phyloP scores from a whole-genome alignment of 2,888 invertebrate genomes.

The Acleris literana region DNA sequence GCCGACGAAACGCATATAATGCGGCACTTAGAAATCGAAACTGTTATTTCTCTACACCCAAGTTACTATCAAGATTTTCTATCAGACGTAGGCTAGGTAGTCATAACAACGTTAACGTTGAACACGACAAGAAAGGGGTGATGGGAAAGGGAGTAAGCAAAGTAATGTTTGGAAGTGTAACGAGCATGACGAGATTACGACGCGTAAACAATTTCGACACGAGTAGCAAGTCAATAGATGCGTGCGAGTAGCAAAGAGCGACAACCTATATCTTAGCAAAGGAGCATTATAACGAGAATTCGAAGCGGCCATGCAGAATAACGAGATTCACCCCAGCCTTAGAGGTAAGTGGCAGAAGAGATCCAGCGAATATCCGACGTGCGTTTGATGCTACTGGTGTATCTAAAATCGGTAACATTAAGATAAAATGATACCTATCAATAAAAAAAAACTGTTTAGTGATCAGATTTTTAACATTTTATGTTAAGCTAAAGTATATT shows the following conservation, averaged over 20 bases:
- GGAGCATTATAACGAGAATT: conserved; percentile 51
- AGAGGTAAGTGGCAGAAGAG: conserved; percentile 53
- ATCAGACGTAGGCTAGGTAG: no score
- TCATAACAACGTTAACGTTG: no score
- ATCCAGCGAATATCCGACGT: conserved; percentile 41
- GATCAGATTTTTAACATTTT: no score
- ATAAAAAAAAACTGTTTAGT: not conserved
- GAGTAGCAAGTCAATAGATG: conserved; percentile 30
- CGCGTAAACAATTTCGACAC: conserved; percentile 14
- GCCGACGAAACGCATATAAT: conserved; percentile 56
- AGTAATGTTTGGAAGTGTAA: conserved; percentile 3
- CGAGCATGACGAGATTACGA: conserved; percentile 16
- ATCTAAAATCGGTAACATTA: conserved; percentile 1
- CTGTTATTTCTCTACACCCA: conserved; percentile 39
- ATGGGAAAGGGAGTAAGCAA: no score
- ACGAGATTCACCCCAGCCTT: conserved; percentile 56
- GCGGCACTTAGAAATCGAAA: conserved; percentile 46
- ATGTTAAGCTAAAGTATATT: no score
- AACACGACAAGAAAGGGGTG: no score
- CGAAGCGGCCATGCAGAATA: conserved; percentile 58
- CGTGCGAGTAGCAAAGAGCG: conserved; percentile 31
- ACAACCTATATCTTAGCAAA: conserved; percentile 32
- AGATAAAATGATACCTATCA: not conserved
- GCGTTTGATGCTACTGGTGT: conserved; percentile 41
- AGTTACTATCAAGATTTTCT: conserved; percentile 2